phyloP scores from a whole-genome alignment of 2,888 invertebrate genomes.

The Sceliomorpha sp. region DNA sequence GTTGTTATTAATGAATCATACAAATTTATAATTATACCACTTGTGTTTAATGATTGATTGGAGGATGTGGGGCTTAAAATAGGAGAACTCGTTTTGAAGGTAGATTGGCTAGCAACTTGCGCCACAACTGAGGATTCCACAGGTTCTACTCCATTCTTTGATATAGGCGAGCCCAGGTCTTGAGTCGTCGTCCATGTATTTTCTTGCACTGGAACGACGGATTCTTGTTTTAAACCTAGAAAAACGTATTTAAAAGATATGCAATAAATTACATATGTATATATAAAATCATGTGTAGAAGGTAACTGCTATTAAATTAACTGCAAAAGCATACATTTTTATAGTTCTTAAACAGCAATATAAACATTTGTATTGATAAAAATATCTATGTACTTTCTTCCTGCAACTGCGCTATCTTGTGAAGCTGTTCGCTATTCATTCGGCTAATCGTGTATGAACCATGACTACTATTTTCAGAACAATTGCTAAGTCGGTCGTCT shows the following conservation, averaged over 20 bases:
- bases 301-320: too few species aligned
- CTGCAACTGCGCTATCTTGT: constrained; percentile 67
- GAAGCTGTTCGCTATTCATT: constrained; percentile 67
- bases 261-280: too few species aligned
- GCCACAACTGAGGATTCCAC: too few species aligned
- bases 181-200: constrained; percentile 4
- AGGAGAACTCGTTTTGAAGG: constrained; percentile 72
- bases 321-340: too few species aligned
- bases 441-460: constrained; percentile 68
- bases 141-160: constrained; percentile 57
- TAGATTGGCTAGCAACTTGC: too few species aligned
- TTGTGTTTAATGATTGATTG: constrained; percentile 61
- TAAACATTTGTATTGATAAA: constrained; percentile 14
- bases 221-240: too few species aligned
- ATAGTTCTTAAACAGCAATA: too few species aligned
- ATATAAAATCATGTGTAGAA: too few species aligned
- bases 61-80: constrained; percentile 65
- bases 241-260: too few species aligned
- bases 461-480: constrained; percentile 73
- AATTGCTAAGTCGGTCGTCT: constrained; percentile 73
- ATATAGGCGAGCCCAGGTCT: constrained; percentile 73
- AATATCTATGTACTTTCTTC: constrained; percentile 66
- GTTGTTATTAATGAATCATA: too few species aligned
- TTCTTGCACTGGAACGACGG: too few species aligned
- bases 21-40: too few species aligned